Percentiles rank a stretch among this genome's conserved stretches.
Evolutionary conservation across 2,888 invertebrate genomes (phyloP).

Genomic region (Dolichopus griseipennis): DNA sequence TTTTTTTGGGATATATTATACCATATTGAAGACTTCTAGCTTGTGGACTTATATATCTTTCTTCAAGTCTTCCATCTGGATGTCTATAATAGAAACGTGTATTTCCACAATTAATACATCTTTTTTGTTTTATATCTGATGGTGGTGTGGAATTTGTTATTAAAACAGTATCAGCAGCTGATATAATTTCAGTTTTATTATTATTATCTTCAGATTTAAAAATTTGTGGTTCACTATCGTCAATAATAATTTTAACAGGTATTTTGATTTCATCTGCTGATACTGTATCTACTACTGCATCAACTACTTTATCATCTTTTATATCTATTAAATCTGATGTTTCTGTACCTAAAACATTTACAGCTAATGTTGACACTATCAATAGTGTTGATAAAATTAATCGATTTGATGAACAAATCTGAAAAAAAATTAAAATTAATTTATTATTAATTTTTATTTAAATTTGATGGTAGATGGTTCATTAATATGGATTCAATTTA

Average conservation of each 20-base stretch:
- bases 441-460: too few species aligned
- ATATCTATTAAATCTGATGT: not conserved
- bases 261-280: not conserved
- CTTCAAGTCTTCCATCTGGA: conserved; percentile 32
- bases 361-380: not conserved
- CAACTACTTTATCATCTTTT: not conserved
- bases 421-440: too few species aligned
- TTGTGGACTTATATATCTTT: conserved; percentile 30
- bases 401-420: conserved; percentile 1
- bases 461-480: too few species aligned
- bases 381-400: not conserved
- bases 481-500: too few species aligned
- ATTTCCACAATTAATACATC: conserved; percentile 36
- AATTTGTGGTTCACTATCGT: not conserved
- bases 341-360: not conserved
- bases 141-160: not conserved
- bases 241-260: not conserved
- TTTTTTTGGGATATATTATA: not conserved
- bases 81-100: conserved; percentile 34
- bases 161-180: not conserved
- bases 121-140: conserved; percentile 19
- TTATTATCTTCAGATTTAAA: not conserved
- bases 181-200: not conserved
- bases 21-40: conserved; percentile 7
- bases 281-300: not conserved